Evolutionary conservation across 2,888 invertebrate genomes (phyloP).

Genomic region (Zhuqinia jingwanae): DNA sequence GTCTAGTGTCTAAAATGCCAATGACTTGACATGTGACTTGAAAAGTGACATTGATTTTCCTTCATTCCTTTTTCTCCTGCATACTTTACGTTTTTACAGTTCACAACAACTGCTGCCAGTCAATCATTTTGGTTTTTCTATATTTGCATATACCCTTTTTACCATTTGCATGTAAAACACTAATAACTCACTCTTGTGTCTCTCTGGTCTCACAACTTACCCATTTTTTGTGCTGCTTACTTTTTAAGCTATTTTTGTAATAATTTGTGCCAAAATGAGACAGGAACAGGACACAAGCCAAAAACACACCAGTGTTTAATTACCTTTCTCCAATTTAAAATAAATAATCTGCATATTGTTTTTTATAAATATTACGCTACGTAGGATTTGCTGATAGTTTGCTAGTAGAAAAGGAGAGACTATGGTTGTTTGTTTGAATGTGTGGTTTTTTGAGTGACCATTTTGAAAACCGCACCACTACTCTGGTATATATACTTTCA

Average conservation of each 20-base stretch:
- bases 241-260: not conserved
- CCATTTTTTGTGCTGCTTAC: no score
- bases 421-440: not conserved
- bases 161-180: conserved; percentile 56
- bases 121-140: conserved; percentile 1
- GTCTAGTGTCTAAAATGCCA: no score
- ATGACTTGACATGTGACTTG: not conserved
- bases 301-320: not conserved
- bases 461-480: not conserved
- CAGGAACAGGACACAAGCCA: not conserved
- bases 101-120: not conserved
- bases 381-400: no score
- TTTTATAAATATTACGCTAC: no score
- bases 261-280: conserved; percentile 19
- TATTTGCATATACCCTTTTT: not conserved
- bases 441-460: not conserved
- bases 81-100: not conserved
- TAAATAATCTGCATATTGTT: no score
- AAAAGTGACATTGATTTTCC: not conserved
- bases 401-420: no score
- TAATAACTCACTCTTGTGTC: no score
- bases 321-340: not conserved
- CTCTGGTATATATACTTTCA: not conserved
- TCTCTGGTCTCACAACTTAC: no score
- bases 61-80: not conserved